These are phyloP conservation scores for Lucinisca nassula DNA, from an alignment of 2,888 invertebrate genomes.

Conservation along the genomic window DNA sequence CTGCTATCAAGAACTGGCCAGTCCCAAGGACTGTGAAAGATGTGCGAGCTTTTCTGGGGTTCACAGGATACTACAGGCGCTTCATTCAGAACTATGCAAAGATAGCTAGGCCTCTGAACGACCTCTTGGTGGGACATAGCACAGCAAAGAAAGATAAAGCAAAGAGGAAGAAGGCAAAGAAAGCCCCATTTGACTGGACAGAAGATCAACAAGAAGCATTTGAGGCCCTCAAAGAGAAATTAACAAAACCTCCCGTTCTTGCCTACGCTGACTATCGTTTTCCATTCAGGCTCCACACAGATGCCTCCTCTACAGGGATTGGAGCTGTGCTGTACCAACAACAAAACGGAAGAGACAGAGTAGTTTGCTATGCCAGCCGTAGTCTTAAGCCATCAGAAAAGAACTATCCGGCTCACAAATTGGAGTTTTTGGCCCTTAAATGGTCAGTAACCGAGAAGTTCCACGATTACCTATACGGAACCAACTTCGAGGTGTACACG, in stretches of 20 bases:
- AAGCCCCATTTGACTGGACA: not conserved
- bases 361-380: not conserved
- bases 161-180: not conserved
- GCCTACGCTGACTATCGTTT: not conserved
- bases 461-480: slow-evolving; percentile 48
- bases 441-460: slow-evolving; percentile 51
- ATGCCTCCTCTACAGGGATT: not conserved
- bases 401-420: slow-evolving; percentile 41
- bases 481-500: slow-evolving; percentile 14
- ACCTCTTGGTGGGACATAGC: not conserved
- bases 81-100: slow-evolving; percentile 19
- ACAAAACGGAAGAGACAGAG: not conserved
- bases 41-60: not conserved
- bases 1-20: not conserved
- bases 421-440: slow-evolving; percentile 47
- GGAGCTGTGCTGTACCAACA: not conserved
- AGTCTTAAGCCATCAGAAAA: not conserved
- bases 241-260: not conserved
- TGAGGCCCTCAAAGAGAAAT: not conserved
- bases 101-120: not conserved
- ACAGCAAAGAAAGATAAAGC: not conserved
- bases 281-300: not conserved
- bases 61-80: not conserved
- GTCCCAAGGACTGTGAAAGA: not conserved
- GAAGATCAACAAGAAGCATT: not conserved